A percentile compares a stretch with the other conserved stretches of the same genome.
phyloP scores from a whole-genome alignment of 2,113 vertebrate species.

The Sebastes schlegelii region DNA sequence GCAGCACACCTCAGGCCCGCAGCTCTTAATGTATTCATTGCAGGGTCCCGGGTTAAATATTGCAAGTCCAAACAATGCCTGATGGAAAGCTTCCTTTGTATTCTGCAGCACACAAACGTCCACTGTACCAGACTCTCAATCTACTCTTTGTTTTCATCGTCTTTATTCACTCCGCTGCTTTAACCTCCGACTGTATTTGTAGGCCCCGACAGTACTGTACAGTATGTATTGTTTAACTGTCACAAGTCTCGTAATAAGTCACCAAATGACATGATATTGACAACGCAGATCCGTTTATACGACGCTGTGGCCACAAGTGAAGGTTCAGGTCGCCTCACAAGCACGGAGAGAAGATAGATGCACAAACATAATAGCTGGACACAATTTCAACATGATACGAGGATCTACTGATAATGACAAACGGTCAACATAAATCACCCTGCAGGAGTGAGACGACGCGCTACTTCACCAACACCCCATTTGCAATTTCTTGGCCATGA shows the following conservation, averaged over 20 bases:
- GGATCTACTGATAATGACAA: conserved; percentile 51
- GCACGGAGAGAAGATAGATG: conserved; percentile 38
- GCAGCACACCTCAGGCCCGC: conserved; percentile 59
- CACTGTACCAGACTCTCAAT: conserved; percentile 81
- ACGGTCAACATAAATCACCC: conserved; percentile 49
- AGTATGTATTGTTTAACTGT: conserved; percentile 70
- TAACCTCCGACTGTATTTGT: conserved; percentile 58
- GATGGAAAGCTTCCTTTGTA: conserved; percentile 77
- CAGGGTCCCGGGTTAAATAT: conserved; percentile 65
- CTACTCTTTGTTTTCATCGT: conserved; percentile 83
- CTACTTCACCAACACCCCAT: conserved; percentile 26
- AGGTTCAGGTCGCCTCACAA: conserved; percentile 20
- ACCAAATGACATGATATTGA: conserved; percentile 52
- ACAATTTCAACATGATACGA: conserved; percentile 43
- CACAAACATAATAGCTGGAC: conserved; percentile 15
- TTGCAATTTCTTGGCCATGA: conserved; percentile 31
- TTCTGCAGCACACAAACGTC: conserved; percentile 74
- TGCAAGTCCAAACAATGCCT: conserved; percentile 56
- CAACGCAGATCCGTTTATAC: conserved; percentile 37
- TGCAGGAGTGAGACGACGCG: background rate
- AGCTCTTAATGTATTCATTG: conserved; percentile 66
- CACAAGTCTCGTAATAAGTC: conserved; percentile 55
- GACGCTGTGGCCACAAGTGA: conserved; percentile 27
- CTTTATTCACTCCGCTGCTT: conserved; percentile 70
- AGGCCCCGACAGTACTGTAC: conserved; percentile 41